Evolutionary conservation across 2,888 invertebrate genomes (phyloP).

Genomic region (Aphodius sticticus): DNA sequence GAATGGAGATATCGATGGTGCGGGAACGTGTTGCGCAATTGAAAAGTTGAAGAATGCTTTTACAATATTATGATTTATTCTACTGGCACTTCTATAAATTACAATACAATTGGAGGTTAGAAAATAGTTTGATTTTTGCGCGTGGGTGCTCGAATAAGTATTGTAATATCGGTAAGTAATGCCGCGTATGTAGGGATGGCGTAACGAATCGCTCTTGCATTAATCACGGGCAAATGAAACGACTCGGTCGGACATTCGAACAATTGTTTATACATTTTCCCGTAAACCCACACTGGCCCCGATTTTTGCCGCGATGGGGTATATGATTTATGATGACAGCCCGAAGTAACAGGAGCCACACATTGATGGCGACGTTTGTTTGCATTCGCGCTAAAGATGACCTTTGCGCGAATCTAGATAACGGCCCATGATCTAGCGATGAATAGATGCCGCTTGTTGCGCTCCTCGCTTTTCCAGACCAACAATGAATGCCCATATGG

Average conservation of each 20-base stretch:
- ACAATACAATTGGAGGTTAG: slow-evolving; percentile 43
- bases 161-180: slow-evolving; percentile 38
- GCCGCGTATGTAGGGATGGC: slow-evolving; percentile 41
- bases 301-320: slow-evolving; percentile 29
- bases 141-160: slow-evolving; percentile 39
- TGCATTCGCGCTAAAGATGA: slow-evolving; percentile 34
- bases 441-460: slow-evolving; percentile 22
- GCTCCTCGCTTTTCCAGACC: slow-evolving; percentile 16
- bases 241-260: slow-evolving; percentile 39
- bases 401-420: slow-evolving; percentile 36
- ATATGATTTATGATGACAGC: slow-evolving; percentile 34
- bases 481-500: slow-evolving; percentile 23
- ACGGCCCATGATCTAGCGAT: slow-evolving; percentile 31
- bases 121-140: slow-evolving; percentile 43
- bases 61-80: slow-evolving; percentile 42
- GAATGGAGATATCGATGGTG: slow-evolving; percentile 33
- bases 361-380: slow-evolving; percentile 31
- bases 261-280: slow-evolving; percentile 39
- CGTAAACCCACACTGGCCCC: slow-evolving; percentile 32
- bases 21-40: slow-evolving; percentile 30
- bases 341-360: slow-evolving; percentile 35
- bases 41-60: slow-evolving; percentile 32
- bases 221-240: slow-evolving; percentile 42
- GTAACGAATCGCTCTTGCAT: slow-evolving; percentile 43
- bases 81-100: slow-evolving; percentile 42